Conservation (phyloP, 2,888 invertebrate genomes). For the Holacanthella duospinosa region DNA sequence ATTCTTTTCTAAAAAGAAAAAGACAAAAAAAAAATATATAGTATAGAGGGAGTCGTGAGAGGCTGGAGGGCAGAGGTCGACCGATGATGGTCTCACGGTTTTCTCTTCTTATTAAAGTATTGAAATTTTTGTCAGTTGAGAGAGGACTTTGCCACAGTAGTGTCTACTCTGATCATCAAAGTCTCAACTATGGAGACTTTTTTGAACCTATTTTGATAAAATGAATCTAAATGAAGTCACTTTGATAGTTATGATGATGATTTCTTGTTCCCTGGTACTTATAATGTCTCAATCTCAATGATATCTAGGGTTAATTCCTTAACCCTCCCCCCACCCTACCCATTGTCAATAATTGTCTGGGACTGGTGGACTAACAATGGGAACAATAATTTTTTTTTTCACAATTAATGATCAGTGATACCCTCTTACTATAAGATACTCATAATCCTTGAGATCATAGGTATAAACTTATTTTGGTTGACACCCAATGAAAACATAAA, state of each 20-base stretch:
- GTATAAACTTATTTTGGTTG: not conserved
- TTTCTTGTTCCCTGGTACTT: too few relatives aligned
- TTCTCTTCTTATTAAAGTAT: too few relatives aligned
- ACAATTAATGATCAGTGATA: not conserved
- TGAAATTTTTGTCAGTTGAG: too few relatives aligned
- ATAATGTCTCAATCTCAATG: too few relatives aligned
- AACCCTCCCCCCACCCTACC: not conserved
- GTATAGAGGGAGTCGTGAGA: conserved; percentile 8
- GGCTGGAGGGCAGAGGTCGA: conserved; percentile 12
- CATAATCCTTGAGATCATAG: not conserved
- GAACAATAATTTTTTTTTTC: too few relatives aligned
- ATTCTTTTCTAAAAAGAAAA: not conserved
- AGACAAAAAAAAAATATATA: not conserved
- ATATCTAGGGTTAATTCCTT: not conserved
- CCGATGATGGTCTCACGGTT: conserved; percentile 9
- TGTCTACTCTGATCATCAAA: too few relatives aligned
- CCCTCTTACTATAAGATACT: not conserved
- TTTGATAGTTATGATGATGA: too few relatives aligned
- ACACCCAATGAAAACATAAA: not conserved
- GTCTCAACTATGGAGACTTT: too few relatives aligned
- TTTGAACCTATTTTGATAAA: not conserved
- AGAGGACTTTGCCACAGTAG: too few relatives aligned
- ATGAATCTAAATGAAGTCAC: too few relatives aligned
- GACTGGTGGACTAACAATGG: not conserved
- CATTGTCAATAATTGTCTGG: too few relatives aligned